Evolutionary conservation across 2,113 vertebrate genomes (phyloP).

Genomic region (Apteryx owenii): DNA sequence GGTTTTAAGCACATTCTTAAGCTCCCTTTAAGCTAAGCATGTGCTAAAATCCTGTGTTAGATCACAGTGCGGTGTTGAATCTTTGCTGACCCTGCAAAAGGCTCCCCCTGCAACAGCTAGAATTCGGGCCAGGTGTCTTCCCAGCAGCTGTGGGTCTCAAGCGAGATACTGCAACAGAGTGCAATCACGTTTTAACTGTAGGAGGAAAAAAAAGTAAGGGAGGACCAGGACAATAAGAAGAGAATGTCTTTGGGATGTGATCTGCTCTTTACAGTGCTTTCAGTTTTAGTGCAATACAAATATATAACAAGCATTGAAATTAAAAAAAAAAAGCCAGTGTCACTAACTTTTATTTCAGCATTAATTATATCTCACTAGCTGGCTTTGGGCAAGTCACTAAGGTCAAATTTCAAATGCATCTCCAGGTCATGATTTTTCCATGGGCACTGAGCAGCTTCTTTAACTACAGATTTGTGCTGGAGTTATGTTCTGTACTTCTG

Average conservation of each 20-base stretch:
- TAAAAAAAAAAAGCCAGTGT: neutral
- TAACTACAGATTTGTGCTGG: neutral
- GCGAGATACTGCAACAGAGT: rapidly evolving
- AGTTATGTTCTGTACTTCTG: neutral
- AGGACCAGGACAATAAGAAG: neutral
- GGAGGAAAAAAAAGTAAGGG: neutral
- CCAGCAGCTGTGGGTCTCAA: neutral
- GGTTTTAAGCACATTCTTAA: neutral
- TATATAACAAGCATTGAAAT: neutral
- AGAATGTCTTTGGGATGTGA: neutral
- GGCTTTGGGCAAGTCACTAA: neutral
- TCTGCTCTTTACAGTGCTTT: neutral
- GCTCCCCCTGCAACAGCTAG: neutral
- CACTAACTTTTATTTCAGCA: neutral
- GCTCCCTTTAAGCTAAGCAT: neutral
- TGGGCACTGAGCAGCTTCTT: neutral
- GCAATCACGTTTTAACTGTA: neutral
- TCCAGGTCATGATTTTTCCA: neutral
- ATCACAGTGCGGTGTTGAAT: neutral
- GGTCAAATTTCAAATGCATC: neutral
- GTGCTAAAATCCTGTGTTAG: neutral
- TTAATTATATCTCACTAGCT: conserved; percentile 4
- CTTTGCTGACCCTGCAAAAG: neutral
- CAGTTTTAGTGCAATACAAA: conserved; percentile 8
- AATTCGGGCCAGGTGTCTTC: neutral